Percentiles rank a stretch among this genome's conserved stretches.
phyloP scores from a whole-genome alignment of 2,113 vertebrate species.

The Hucho hucho region DNA sequence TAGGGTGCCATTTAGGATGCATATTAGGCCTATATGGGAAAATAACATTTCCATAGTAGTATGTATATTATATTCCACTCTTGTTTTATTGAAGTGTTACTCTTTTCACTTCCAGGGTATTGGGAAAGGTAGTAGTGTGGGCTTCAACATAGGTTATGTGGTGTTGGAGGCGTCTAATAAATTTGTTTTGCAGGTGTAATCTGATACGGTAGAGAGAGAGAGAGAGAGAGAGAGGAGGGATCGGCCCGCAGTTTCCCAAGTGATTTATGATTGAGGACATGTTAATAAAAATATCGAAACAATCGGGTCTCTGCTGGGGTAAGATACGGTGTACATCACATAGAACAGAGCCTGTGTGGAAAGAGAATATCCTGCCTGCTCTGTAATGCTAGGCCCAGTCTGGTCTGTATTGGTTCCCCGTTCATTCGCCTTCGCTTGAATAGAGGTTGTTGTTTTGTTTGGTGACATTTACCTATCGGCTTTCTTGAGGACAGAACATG shows the following conservation, averaged over 20 bases:
- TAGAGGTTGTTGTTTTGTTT: conserved; percentile 43
- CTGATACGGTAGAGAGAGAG: conserved; percentile 54
- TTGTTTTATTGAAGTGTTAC: conserved; percentile 31
- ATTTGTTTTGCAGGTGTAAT: conserved; percentile 64
- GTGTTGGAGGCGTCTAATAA: conserved; percentile 37
- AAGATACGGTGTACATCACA: conserved; percentile 80
- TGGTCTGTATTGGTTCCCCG: conserved; percentile 39
- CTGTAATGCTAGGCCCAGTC: conserved; percentile 45
- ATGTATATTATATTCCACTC: conserved; percentile 66
- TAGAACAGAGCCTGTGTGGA: conserved; percentile 58
- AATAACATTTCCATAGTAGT: conserved; percentile 55
- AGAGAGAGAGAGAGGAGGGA: conserved; percentile 29
- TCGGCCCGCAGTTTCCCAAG: conserved; percentile 50
- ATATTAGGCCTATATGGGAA: not conserved
- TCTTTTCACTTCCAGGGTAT: not conserved
- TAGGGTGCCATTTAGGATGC: too few species aligned
- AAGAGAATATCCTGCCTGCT: conserved; percentile 6
- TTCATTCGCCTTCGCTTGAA: conserved; percentile 30
- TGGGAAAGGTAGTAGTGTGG: conserved; percentile 18
- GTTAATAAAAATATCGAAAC: conserved; percentile 83
- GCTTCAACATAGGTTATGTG: conserved; percentile 52
- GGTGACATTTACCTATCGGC: conserved; percentile 61
- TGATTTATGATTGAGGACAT: conserved; percentile 83
- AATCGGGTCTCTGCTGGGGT: conserved; percentile 74
- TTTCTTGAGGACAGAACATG: conserved; percentile 2